Base-by-base conservation (phyloP, 1,140 invertebrate species). In the Drosophila bocqueti region DNA sequence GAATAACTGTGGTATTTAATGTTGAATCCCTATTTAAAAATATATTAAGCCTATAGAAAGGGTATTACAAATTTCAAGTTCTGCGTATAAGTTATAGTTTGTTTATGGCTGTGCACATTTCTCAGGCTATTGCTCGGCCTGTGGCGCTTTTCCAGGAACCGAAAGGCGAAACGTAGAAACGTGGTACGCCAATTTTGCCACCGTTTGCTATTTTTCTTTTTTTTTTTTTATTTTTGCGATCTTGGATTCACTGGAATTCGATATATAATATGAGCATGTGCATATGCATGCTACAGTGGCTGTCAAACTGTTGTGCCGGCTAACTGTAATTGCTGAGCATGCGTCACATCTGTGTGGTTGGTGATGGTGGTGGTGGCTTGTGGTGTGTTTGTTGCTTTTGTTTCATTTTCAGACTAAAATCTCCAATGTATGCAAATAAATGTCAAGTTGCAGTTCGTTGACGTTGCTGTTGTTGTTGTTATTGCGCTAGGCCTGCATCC, bases 361-460 rank as follows among this genome's bases (percentile, higher is more conserved):
- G 13, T 36, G 42, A 29, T 43, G 45, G 8, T 36, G 52, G 47
- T 54, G 21, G 16, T 45, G 38, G 15, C 18, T 24, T 24, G 16
- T 45, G 38, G 52, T 54, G 34, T 52, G n/a, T 54, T 34, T 54
- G 34, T 54, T 36, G 34, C 34, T 24, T 55, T 55, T 55, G 21
- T 43, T 57, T 62, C 43, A 16, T 26, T 63, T 63, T 63, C 40
- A 34, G 36, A 11, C 55, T 43, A 26, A 58, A 29, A 63, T 38
- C 43, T 29, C 43, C 31, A 11, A 36, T 63, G 43, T 47, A 73
- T 73, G 71, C 71, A 73, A 73, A 73, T 73, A 47, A 61, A 57
- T 57, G 54, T 57, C 71, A 73, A 73, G 71, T 52, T 73, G 71
- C 71, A 73, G 71, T 73, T 73, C 71, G 71, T 73, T 73, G 71